Evolutionary conservation across 2,888 invertebrate genomes (phyloP), one percentile per base, ranked within the genome.

Genomic region (Ligdia adustata): DNA sequence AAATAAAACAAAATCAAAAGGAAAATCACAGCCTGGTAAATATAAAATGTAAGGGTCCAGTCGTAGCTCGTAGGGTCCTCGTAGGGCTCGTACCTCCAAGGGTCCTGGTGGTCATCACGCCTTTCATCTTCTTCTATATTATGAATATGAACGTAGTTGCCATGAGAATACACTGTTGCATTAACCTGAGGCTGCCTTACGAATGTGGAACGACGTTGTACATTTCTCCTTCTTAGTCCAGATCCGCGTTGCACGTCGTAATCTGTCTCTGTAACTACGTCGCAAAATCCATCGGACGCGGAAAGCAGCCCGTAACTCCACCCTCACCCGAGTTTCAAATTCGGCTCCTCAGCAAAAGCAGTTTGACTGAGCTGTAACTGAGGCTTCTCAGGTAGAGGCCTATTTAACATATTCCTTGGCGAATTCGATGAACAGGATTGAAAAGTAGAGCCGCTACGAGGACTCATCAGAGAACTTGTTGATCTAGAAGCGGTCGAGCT

Each of bases 311-410:
- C 43, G 37, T 14, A 22, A 48, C 64, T 60, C 60, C 43, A 55
- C 46, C 37, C 62, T 82, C 79, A 84, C 49, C 67, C 75, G 13
- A 64, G 66, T 46, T 70, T 70, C 31, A 67, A 82, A 41, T 91
- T 87, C 1, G 86, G 76, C 1, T 86, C 87, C 41, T 84, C 87
- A n/a, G 81, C 86, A 2, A 79, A 73, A 59, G 86, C 84, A 27
- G 69, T 35, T 13, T 55, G 45, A 9, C 7, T 4, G 18, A 9
- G 4, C 7, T 14, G 29, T 4, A 9, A 24, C 14, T 27, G 47
- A 14, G 94, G 94, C 69, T 93, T 93, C 52, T 92, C 92, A 0
- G 94, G 94, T 22, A 94, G 79, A n/a, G 94, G 94, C 55, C 94
- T 87, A 64, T 93, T 92, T 15, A 93, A 88, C 93, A 94, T 94